Evolutionary conservation across 2,113 vertebrate genomes (phyloP).

Genomic region (Pterocles burchelli): DNA sequence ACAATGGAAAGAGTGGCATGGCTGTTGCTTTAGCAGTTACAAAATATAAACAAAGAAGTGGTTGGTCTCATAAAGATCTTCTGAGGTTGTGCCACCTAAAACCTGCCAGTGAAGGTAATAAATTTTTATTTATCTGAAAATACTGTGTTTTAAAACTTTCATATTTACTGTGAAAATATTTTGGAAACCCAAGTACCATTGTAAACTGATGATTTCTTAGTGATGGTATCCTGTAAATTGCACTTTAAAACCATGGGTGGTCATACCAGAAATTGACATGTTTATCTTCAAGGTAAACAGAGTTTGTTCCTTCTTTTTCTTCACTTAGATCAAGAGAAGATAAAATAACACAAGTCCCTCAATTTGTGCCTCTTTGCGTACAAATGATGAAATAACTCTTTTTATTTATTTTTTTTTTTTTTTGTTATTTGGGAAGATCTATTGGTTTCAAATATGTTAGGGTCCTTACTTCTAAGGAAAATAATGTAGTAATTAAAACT

Average conservation of each 20-base stretch:
- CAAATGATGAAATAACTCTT: background rate
- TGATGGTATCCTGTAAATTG: background rate
- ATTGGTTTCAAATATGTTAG: background rate
- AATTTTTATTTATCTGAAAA: conserved; percentile 28
- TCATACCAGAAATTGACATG: background rate
- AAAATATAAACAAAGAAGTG: conserved; percentile 90
- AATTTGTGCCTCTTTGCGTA: background rate
- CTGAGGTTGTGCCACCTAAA: conserved; percentile 92
- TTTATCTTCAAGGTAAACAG: background rate
- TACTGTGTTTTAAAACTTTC: background rate
- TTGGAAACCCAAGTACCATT: background rate
- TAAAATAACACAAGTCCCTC: background rate
- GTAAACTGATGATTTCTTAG: background rate
- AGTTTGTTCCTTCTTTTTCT: background rate
- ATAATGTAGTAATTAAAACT: background rate
- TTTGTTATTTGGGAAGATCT: background rate
- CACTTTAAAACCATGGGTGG: background rate
- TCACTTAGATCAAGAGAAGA: background rate
- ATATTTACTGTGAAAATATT: background rate
- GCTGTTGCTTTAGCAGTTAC: conserved; percentile 87
- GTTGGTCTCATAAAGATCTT: conserved; percentile 96
- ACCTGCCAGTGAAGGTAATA: conserved; percentile 89
- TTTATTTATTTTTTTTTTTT: no score
- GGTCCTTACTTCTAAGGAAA: background rate
- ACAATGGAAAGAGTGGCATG: conserved; percentile 88